Conservation (phyloP, 2,888 invertebrate species). For the Eilema depressum region DNA sequence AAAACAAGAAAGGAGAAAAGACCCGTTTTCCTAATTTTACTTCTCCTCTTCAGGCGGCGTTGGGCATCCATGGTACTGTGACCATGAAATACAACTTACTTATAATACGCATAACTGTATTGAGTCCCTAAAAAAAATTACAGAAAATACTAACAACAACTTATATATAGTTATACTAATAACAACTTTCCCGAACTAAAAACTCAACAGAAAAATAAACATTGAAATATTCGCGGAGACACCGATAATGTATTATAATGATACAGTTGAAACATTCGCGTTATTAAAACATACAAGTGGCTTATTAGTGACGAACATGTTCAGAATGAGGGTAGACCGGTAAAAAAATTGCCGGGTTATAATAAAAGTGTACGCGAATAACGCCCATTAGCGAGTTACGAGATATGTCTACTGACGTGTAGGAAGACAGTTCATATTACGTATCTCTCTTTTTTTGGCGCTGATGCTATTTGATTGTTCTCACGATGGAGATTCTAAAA, state of each 20-base stretch:
- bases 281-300: conserved; percentile 72
- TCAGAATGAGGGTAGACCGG: conserved; percentile 48
- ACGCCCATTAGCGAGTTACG: conserved; percentile 70
- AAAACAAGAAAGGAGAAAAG: too few species aligned
- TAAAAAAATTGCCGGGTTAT: conserved; percentile 68
- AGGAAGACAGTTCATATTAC: conserved; percentile 51
- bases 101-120: too few species aligned
- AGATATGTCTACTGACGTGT: conserved; percentile 65
- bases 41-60: too few species aligned
- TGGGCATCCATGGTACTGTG: too few species aligned
- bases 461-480: background rate
- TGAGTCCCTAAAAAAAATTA: too few species aligned
- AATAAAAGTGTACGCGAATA: conserved; percentile 63
- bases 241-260: conserved; percentile 53
- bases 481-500: conserved; percentile 6
- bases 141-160: background rate
- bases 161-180: too few species aligned
- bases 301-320: conserved; percentile 77
- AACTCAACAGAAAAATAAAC: conserved; percentile 25
- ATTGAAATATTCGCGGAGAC: conserved; percentile 33
- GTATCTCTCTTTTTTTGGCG: conserved; percentile 18
- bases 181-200: conserved; percentile 18
- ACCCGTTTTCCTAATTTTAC: too few species aligned
- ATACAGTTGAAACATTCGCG: conserved; percentile 50
- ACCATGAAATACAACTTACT: too few species aligned